Base-by-base conservation (phyloP, 2,888 invertebrate species). In the Agriopis aurantiaria region DNA sequence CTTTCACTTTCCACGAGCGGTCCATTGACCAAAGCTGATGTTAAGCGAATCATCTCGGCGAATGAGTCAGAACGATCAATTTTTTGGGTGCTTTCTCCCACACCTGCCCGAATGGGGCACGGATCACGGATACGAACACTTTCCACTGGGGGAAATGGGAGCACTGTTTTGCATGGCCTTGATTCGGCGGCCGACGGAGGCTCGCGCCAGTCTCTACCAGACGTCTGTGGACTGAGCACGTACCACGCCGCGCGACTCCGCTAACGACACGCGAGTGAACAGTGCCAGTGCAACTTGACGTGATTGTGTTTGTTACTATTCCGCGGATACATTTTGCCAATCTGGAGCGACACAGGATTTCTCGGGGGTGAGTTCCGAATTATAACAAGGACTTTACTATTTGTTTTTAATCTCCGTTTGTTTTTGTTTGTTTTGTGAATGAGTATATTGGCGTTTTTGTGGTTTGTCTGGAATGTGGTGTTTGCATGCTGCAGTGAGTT, bases 71-170 rank as follows among this genome's bases (percentile, higher is more conserved):
- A 91, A 83, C 83, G 82, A 85, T 89, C 83, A 84, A 83, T 89
- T 91, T 89, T 91, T 92, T 89, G 83, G 90, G 89, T 93, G 92
- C 93, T 93, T 93, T 93, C 93, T 91, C 92, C 90, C 91, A 90
- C 92, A 91, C 92, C 91, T 93, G 92, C 85, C 88, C 88, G 88
- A 88, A 91, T 90, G 88, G 88, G 88, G 90, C 90, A 90, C 91
- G 89, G 87, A 89, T 91, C 91, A 88, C 93, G 93, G 93, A 93
- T 93, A 84, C 88, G 87, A 88, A 87, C 89, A 92, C 93, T 93
- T 93, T 93, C 93, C 91, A 93, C 90, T 86, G 85, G 68, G 88
- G 90, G 88, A 91, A 92, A 91, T 91, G 92, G 90, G 92, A 91
- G 88, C 92, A 89, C 72, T 75, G 89, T 88, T 92, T 91, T 90